Evolutionary conservation across 2,113 vertebrate species (phyloP), one percentile per base, ranked within the genome.

Genomic region (Mastomys coucha): DNA sequence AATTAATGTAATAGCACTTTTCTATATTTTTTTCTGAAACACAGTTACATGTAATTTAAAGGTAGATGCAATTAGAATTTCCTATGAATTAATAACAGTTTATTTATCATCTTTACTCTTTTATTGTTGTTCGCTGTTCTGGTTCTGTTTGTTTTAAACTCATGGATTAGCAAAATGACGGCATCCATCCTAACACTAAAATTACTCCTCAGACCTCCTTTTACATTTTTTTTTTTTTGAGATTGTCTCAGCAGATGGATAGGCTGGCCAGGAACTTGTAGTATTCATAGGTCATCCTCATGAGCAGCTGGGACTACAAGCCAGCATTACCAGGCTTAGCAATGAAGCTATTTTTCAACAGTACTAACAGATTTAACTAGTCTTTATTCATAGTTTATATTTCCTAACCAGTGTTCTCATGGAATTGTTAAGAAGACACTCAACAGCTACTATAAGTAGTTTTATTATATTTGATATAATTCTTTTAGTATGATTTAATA

Each of bases 1-100:
- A 56, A n/a, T 78, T 77, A 81, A 95, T 53, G 33, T 84, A 76
- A 80, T 80, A 53, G 63, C 80, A 39, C 33, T 91, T n/a, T 92
- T 28, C 89, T 2, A 20, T 51, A 20, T 22, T 76, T 49, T 75
- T 60, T 76, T 10, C 26, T 60, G 24, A 63, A 94, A 26, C 4
- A 56, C 10, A 77, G 5, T 31, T 4, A 90, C 88, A 42, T 33
- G 63, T 85, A 88, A 90, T 77, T 88, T 92, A 58, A 96, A 81
- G 39, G 3, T 65, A 81, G 69, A 86, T 88, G 12, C 39, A 73
- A 67, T 88, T 72, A 92, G 58, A 14, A 69, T 6, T 89, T 70
- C 1, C 10, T 45, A 22, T 33, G 45, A 91, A 72, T 42, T 6
- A 5, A 88, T 42, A 24, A 81, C 36, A 88, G 7, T 51, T 78